Evolutionary conservation across 1,140 invertebrate species (phyloP).

Genomic region (Zaprionus africanus): DNA sequence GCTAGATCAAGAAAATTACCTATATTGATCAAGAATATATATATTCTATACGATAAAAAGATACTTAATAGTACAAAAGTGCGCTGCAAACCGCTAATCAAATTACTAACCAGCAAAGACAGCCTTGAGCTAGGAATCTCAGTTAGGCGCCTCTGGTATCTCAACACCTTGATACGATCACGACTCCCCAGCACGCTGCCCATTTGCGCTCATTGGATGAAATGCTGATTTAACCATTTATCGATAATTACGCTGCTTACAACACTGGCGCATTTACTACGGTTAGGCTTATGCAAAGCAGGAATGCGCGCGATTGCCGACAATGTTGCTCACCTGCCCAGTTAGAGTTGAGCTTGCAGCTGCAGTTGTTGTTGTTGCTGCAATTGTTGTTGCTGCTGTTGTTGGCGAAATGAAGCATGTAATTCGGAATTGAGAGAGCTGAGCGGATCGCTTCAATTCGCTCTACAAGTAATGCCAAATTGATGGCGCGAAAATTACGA

Average conservation of each 20-base stretch:
- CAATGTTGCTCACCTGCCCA: conserved; percentile 28
- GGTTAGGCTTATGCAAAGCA: conserved; percentile 63
- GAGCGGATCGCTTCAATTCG: conserved; percentile 32
- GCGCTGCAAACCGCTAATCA: background rate
- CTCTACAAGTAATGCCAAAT: conserved; percentile 72
- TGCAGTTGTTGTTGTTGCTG: conserved; percentile 32
- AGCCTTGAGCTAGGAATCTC: background rate
- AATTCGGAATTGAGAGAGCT: conserved; percentile 57
- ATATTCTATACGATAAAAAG: no score
- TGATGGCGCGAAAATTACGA: conserved; percentile 81
- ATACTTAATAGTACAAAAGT: no score
- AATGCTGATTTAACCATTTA: conserved; percentile 55
- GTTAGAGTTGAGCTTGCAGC: conserved; percentile 17
- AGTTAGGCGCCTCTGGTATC: background rate
- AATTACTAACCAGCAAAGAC: background rate
- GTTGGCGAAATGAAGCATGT: conserved; percentile 71
- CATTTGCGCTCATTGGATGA: background rate
- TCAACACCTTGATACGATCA: background rate
- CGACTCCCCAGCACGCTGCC: background rate
- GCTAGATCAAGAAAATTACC: no score
- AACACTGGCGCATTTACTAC: conserved; percentile 41
- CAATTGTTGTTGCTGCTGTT: conserved; percentile 10
- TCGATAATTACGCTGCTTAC: conserved; percentile 64
- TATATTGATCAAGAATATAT: no score
- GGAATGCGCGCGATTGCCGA: conserved; percentile 48